Evolutionary conservation across 2,113 vertebrate genomes (phyloP).

Genomic region (Turdus rufiventris): DNA sequence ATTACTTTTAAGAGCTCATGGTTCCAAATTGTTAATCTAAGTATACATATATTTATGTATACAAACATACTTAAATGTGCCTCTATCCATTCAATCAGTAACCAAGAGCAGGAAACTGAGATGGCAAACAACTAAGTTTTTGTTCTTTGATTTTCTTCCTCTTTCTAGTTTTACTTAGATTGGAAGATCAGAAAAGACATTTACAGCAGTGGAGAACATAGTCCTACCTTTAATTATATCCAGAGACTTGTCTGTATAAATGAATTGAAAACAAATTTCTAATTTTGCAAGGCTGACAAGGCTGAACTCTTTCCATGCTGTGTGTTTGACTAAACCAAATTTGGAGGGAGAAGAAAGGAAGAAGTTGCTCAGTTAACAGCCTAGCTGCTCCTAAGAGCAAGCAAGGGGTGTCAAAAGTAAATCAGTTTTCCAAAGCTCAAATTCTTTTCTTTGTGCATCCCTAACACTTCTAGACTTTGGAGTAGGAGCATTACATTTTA

Average conservation of each 20-base stretch:
- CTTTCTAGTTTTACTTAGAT: not conserved
- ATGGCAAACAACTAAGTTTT: not conserved
- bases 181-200: not conserved
- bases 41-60: fast-evolving
- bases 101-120: not conserved
- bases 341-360: not conserved
- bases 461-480: not conserved
- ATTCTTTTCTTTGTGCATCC: not conserved
- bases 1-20: not conserved
- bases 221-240: not conserved
- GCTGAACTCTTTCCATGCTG: not conserved
- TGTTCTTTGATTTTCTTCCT: not conserved
- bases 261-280: not conserved
- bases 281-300: not conserved
- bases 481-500: not conserved
- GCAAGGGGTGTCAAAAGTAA: not conserved
- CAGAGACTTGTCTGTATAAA: not conserved
- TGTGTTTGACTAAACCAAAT: not conserved
- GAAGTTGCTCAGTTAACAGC: not conserved
- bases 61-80: not conserved
- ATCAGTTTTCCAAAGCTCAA: not conserved
- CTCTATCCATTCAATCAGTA: not conserved
- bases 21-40: not conserved
- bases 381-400: not conserved
- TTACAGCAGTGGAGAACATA: not conserved